phyloP scores from a whole-genome alignment of 2,113 vertebrate genomes.

The Sakesphorus luctuosus region DNA sequence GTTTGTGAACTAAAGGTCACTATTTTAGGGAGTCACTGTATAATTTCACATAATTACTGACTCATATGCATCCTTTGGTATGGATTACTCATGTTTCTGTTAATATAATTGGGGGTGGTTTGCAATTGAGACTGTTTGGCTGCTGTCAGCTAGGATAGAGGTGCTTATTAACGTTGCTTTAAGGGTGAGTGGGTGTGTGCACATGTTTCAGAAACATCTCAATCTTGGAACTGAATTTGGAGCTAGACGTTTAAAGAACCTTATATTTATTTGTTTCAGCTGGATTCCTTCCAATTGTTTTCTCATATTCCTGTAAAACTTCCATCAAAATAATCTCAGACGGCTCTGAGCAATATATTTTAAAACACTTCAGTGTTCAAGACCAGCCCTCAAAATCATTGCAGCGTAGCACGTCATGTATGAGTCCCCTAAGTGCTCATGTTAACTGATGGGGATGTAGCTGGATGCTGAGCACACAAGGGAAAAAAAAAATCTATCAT shows the following conservation, averaged over 20 bases:
- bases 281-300: not conserved
- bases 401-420: not conserved
- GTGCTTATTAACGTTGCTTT: conserved; percentile 30
- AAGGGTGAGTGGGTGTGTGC: conserved; percentile 4
- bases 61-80: conserved; percentile 40
- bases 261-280: conserved; percentile 16
- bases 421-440: not conserved
- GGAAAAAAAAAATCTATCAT: not conserved
- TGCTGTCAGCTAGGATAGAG: conserved; percentile 49
- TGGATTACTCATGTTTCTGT: conserved; percentile 66
- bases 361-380: not conserved
- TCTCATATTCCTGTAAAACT: not conserved
- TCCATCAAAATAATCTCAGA: not conserved
- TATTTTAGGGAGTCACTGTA: conserved; percentile 12
- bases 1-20: conserved; percentile 26
- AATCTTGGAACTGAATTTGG: not conserved
- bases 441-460: not conserved
- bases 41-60: conserved; percentile 50
- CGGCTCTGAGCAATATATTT: not conserved
- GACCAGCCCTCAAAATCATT: not conserved
- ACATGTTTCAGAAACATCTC: conserved; percentile 45
- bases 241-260: not conserved
- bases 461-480: not conserved
- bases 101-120: conserved; percentile 55
- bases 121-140: conserved; percentile 61